These are phyloP conservation scores for Vollenhovia emeryi DNA, from an alignment of 1,140 invertebrate genomes.

Conservation along the genomic window DNA sequence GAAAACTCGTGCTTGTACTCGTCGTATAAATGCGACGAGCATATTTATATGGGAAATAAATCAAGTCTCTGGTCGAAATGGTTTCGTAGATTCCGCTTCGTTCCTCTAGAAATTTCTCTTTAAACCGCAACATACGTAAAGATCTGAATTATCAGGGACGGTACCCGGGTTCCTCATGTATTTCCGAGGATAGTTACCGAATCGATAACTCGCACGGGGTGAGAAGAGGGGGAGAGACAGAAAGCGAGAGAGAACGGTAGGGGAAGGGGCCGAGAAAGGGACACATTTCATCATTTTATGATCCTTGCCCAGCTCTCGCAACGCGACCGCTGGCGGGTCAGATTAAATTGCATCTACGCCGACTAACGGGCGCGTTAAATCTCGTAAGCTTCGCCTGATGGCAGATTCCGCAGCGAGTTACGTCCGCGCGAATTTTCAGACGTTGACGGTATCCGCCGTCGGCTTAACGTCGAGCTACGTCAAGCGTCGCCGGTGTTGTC, in stretches of 20 bases:
- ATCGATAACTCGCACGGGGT: not conserved
- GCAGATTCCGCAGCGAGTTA: slow-evolving; percentile 45
- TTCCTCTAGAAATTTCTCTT: not conserved
- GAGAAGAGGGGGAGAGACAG: not conserved
- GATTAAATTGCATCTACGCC: slow-evolving; percentile 55
- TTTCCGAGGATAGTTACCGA: slow-evolving; percentile 28
- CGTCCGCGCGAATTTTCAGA: slow-evolving; percentile 56
- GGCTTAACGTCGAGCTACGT: slow-evolving; percentile 58
- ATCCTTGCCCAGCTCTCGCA: not conserved
- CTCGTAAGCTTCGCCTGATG: slow-evolving; percentile 48
- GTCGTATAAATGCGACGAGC: not conserved
- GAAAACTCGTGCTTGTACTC: not conserved
- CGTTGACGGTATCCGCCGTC: slow-evolving; percentile 33
- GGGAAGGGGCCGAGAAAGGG: not conserved
- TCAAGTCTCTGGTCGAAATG: not conserved
- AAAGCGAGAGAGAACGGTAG: no score
- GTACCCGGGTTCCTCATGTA: not conserved
- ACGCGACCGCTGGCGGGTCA: slow-evolving; percentile 22
- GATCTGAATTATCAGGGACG: not conserved
- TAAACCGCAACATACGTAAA: not conserved
- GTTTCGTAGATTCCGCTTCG: not conserved
- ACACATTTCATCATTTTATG: slow-evolving; percentile 36
- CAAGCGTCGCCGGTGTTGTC: slow-evolving; percentile 2
- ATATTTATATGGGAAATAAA: not conserved
- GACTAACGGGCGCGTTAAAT: slow-evolving; percentile 54